Evolutionary conservation across 2,113 vertebrate species (phyloP).

Genomic region (Ursus arctos): DNA sequence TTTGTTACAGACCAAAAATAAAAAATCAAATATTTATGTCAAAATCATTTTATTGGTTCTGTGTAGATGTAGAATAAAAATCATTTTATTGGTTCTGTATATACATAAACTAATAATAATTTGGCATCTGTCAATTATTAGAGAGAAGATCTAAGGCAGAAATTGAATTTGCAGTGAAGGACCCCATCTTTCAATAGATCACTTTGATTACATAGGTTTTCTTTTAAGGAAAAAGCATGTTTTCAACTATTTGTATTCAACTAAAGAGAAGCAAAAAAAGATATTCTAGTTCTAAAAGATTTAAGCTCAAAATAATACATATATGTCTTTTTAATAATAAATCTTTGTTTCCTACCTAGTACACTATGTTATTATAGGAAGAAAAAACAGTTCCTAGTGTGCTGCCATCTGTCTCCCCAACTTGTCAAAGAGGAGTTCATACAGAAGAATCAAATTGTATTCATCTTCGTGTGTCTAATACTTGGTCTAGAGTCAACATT

Average conservation of each 20-base stretch:
- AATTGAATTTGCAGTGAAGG: not conserved
- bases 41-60: not conserved
- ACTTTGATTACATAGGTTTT: not conserved
- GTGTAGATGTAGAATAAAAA: not conserved
- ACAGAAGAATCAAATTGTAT: not conserved
- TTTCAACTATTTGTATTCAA: not conserved
- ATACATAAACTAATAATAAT: not conserved
- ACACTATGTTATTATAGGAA: not conserved
- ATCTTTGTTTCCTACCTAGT: not conserved
- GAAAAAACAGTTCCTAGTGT: not conserved
- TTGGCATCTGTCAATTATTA: not conserved
- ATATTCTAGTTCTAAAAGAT: not conserved
- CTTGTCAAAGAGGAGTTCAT: not conserved
- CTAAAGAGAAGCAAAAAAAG: not conserved
- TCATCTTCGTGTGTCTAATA: not conserved
- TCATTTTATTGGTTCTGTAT: not conserved
- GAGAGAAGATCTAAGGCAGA: not conserved
- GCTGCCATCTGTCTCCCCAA: not conserved
- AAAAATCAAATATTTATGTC: not conserved
- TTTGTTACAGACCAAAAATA: not conserved
- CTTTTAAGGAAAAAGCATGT: not conserved
- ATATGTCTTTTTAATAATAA: not conserved
- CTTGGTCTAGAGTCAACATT: not conserved
- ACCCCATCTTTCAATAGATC: not conserved
- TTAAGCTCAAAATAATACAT: not conserved